Evolutionary conservation across 2,797 vertebrate genomes (phyloP).

Genomic region (Phrynocephalus guinanensis): DNA sequence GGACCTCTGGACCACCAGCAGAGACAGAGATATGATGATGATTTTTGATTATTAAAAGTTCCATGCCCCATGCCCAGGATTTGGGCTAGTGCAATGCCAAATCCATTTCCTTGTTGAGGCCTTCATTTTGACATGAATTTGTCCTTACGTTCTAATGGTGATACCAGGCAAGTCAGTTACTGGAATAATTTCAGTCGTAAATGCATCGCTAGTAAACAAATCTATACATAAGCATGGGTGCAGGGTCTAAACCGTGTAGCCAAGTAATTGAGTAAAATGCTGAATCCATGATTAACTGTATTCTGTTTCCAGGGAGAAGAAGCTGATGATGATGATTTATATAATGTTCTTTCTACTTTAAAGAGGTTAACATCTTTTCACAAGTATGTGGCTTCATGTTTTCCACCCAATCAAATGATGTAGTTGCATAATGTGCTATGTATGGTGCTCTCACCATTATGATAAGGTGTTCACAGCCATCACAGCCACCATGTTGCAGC

Average conservation of each 20-base stretch:
- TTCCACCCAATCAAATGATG: slow-evolving; percentile 24
- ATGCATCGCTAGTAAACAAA: background rate
- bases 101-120: background rate
- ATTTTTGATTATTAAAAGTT: background rate
- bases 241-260: background rate
- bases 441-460: background rate
- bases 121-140: background rate
- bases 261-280: background rate
- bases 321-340: slow-evolving; percentile 98
- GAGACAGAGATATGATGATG: too few species aligned
- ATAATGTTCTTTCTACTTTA: slow-evolving; percentile 95
- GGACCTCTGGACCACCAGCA: too few species aligned
- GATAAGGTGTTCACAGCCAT: too few species aligned
- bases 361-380: slow-evolving; percentile 98
- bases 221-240: background rate
- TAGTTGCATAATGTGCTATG: accelerated
- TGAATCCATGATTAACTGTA: slow-evolving; percentile 29
- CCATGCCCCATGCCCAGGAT: too few species aligned
- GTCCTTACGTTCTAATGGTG: background rate
- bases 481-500: too few species aligned
- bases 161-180: background rate
- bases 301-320: slow-evolving; percentile 89
- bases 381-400: slow-evolving; percentile 84
- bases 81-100: background rate
- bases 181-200: background rate